Percentiles rank a stretch among this genome's conserved stretches.
These are phyloP conservation scores for Drosophila parvula DNA, from an alignment of 1,140 invertebrate species.

Conservation along the genomic window DNA sequence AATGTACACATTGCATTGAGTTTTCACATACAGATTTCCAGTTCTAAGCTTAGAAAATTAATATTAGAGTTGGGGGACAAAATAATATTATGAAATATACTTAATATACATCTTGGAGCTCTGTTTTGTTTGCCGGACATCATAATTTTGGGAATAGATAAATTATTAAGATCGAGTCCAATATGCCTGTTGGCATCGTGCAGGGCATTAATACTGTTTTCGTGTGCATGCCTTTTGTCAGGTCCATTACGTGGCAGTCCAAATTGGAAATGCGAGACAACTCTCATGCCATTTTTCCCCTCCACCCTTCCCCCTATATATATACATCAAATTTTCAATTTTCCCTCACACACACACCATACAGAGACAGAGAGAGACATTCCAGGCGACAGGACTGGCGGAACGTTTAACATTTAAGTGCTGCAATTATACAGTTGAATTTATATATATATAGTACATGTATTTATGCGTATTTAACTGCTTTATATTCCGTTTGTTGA, in stretches of 20 bases:
- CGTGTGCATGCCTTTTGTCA: constrained; percentile 40
- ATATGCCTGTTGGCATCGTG: constrained; percentile 7
- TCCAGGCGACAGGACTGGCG: constrained; percentile 8
- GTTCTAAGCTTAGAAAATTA: neutral
- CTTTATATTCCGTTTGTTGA: constrained; percentile 51
- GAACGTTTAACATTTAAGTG: constrained; percentile 53
- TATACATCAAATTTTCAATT: constrained; percentile 51
- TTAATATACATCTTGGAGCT: neutral
- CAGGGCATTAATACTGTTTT: constrained; percentile 29
- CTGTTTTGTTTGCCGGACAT: neutral
- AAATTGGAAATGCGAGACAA: constrained; percentile 49
- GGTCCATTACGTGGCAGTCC: constrained; percentile 37
- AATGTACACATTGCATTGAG: too few relatives aligned
- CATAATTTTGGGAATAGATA: neutral
- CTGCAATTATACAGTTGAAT: constrained; percentile 57
- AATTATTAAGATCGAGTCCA: constrained; percentile 1
- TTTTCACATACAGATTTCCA: neutral
- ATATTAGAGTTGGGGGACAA: neutral
- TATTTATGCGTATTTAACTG: constrained; percentile 46
- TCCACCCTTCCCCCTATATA: neutral
- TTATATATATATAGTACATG: constrained; percentile 15
- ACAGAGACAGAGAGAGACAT: neutral
- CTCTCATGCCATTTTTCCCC: constrained; percentile 1
- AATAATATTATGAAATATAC: constrained; percentile 11
- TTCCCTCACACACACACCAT: constrained; percentile 22